A percentile compares a stretch with the other conserved stretches of the same genome.
Conservation (phyloP, 2,888 invertebrate genomes). For the Gonocerus acuteangulatus region DNA sequence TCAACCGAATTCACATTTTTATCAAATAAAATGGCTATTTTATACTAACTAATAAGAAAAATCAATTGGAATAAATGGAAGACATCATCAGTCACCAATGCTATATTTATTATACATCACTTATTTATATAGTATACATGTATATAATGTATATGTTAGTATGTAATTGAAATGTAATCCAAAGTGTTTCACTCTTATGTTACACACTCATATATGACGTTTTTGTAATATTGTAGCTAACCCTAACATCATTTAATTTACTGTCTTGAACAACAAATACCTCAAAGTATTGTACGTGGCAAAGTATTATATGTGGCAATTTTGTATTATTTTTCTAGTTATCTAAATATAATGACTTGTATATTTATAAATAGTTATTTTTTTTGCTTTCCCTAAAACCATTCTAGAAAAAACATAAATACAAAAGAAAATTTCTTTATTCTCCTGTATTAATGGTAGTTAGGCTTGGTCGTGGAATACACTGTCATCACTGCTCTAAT, state of each 20-base stretch:
- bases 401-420: no score
- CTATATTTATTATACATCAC: no score
- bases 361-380: slow-evolving; percentile 10
- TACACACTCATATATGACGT: background rate
- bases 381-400: no score
- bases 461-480: no score
- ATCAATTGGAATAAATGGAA: no score
- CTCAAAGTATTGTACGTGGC: slow-evolving; percentile 20
- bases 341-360: slow-evolving; percentile 22
- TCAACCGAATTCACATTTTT: background rate
- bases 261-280: slow-evolving; percentile 15
- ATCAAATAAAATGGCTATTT: no score
- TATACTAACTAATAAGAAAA: no score
- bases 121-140: no score
- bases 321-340: slow-evolving; percentile 28
- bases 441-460: no score
- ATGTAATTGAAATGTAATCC: background rate
- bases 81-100: no score
- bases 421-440: no score
- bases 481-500: no score
- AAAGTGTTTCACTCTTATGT: slow-evolving; percentile 12
- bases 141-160: slow-evolving; percentile 7
- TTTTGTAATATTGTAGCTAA: background rate
- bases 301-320: slow-evolving; percentile 25
- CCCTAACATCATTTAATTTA: background rate